Evolutionary conservation across 2,888 invertebrate genomes (phyloP), one percentile per base, ranked within the genome.

Genomic region (Protula sp.): DNA sequence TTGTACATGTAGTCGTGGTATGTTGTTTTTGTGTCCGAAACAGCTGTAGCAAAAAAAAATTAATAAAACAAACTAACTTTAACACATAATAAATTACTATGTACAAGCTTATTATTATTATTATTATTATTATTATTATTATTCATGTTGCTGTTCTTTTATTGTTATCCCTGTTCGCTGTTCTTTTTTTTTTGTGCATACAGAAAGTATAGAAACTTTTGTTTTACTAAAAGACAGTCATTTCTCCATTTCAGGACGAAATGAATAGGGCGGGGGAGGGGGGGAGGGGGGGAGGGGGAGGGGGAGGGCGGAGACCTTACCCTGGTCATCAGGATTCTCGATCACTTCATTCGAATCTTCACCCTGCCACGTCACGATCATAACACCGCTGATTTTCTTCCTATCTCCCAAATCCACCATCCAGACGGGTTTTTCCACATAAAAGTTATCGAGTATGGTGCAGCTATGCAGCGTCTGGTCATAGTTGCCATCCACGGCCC

Each of bases 341-440:
- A n/a, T n/a, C n/a, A n/a, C n/a, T n/a, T n/a, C n/a, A n/a, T n/a
- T n/a, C n/a, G n/a, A n/a, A n/a, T n/a, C n/a, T n/a, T n/a, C n/a
- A n/a, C 67, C 67, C 50, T 67, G 67, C 84, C 84, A 84, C 2
- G 84, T 84, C 66, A 82, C 76, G 53, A 84, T 78, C 45, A 84
- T 75, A 22, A 83, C 78, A 1, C 84, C 84, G 9, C 80, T 73
- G 27, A 84, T 78, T 22, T 76, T 71, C 57, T 69, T 70, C 63
- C 76, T 78, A 55, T 72, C 71, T 5, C 83, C 83, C 47, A 84
- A 73, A 67, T 84, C 84, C 5, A 84, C 83, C 73, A 83, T 84
- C 82, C 83, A 83, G 52, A 83, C 77, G 0, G 84, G 84, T 55
- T 81, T 78, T 57, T 83, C 83, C n/a, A 83, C 83, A 67, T 82